These are phyloP conservation scores for Drosophila atripex DNA, from an alignment of 2,888 invertebrate genomes.

Conservation along the genomic window DNA sequence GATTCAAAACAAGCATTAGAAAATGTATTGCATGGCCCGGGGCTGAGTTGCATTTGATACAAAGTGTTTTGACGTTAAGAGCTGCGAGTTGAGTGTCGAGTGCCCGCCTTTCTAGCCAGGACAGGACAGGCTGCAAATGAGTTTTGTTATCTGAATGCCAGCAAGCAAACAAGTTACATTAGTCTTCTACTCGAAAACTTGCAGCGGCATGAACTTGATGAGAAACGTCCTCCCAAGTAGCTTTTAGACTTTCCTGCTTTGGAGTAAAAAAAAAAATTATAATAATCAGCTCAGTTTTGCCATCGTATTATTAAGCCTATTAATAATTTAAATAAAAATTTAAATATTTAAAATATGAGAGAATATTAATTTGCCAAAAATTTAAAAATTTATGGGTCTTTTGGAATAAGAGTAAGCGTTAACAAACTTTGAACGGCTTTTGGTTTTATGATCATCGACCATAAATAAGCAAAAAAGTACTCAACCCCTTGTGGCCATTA, in stretches of 20 bases:
- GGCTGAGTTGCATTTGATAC: conserved; percentile 60
- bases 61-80: conserved; percentile 56
- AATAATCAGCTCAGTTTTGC: too few relatives aligned
- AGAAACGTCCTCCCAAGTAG: neutral
- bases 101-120: conserved; percentile 43
- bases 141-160: conserved; percentile 69
- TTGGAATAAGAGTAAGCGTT: neutral
- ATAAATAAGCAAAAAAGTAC: conserved; percentile 23
- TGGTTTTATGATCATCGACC: neutral
- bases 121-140: conserved; percentile 72
- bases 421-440: neutral
- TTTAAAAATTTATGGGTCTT: neutral
- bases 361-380: neutral
- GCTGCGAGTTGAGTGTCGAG: conserved; percentile 16
- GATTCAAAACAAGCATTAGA: conserved; percentile 78
- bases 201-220: neutral
- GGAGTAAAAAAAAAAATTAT: too few relatives aligned
- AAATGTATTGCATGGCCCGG: conserved; percentile 65
- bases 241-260: neutral
- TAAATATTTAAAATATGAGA: too few relatives aligned
- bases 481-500: conserved; percentile 32
- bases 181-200: neutral
- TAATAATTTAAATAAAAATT: neutral
- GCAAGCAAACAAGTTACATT: conserved; percentile 61
- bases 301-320: too few relatives aligned